phyloP scores from a whole-genome alignment of 2,113 vertebrate genomes.

The Myiopsitta monachus region DNA sequence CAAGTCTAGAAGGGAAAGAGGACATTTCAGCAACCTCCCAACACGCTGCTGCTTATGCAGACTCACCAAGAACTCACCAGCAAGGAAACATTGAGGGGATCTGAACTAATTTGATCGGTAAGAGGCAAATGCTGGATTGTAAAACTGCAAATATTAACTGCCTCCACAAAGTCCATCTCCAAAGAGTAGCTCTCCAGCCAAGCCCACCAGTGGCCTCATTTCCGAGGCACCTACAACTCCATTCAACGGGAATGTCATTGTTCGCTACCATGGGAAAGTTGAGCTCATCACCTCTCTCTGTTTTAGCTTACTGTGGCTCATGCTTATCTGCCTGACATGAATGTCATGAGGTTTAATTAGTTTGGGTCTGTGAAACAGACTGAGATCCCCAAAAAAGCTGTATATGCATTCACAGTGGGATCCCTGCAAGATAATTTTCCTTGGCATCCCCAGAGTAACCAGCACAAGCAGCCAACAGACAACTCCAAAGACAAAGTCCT shows the following conservation, averaged over 20 bases:
- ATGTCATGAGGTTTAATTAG: slow-evolving; percentile 4
- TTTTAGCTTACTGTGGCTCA: neutral
- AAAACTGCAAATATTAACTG: neutral
- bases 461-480: neutral
- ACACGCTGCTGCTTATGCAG: neutral
- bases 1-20: neutral
- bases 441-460: neutral
- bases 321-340: neutral
- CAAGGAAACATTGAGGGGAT: neutral
- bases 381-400: neutral
- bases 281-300: neutral
- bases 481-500: neutral
- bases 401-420: neutral
- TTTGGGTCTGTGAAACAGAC: neutral
- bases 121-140: neutral
- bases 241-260: neutral
- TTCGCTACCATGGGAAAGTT: neutral
- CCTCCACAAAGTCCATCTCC: neutral
- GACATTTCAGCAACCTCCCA: neutral
- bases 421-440: neutral
- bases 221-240: neutral
- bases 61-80: neutral
- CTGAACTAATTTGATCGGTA: neutral
- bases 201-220: neutral
- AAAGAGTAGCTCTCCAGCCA: neutral